A percentile compares a stretch with the other conserved stretches of the same genome.
phyloP scores from a whole-genome alignment of 1,140 invertebrate genomes.

The Pseudomyrmex dendroicus region DNA sequence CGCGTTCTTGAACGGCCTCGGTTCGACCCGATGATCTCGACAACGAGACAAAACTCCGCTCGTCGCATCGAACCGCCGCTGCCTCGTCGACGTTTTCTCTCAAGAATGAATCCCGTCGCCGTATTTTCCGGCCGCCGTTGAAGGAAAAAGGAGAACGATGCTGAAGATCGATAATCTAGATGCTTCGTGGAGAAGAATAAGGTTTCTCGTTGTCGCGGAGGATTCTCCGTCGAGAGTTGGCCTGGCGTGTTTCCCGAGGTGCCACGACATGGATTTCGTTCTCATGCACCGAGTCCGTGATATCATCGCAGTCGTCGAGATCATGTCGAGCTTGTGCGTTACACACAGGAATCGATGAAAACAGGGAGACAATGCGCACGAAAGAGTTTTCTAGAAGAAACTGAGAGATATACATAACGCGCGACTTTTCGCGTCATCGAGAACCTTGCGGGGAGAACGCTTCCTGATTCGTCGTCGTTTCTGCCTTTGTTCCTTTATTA shows the following conservation, averaged over 20 bases:
- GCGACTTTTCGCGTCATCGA: constrained; percentile 24
- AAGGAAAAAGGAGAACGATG: neutral
- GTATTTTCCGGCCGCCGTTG: constrained; percentile 14
- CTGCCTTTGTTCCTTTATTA: constrained; percentile 37
- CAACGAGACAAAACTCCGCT: constrained; percentile 7
- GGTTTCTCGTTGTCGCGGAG: neutral
- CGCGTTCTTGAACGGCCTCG: constrained; percentile 24
- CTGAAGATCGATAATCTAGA: neutral
- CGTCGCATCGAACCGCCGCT: constrained; percentile 14
- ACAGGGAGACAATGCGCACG: neutral
- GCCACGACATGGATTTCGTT: constrained; percentile 32
- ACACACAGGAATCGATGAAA: constrained; percentile 1
- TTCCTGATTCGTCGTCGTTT: constrained; percentile 40
- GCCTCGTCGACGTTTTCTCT: neutral
- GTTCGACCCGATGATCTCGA: constrained; percentile 47
- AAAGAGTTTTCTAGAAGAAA: neutral
- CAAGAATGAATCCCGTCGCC: constrained; percentile 6
- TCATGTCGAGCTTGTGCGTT: constrained; percentile 1
- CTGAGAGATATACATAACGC: constrained; percentile 19
- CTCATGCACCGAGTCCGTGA: constrained; percentile 22
- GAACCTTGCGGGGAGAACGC: neutral
- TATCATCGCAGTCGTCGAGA: constrained; percentile 3
- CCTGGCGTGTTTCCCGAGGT: constrained; percentile 35
- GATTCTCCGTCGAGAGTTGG: constrained; percentile 24
- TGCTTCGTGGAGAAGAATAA: neutral